Conservation (phyloP, 2,113 vertebrate species). For the Lasiurus cinereus region DNA sequence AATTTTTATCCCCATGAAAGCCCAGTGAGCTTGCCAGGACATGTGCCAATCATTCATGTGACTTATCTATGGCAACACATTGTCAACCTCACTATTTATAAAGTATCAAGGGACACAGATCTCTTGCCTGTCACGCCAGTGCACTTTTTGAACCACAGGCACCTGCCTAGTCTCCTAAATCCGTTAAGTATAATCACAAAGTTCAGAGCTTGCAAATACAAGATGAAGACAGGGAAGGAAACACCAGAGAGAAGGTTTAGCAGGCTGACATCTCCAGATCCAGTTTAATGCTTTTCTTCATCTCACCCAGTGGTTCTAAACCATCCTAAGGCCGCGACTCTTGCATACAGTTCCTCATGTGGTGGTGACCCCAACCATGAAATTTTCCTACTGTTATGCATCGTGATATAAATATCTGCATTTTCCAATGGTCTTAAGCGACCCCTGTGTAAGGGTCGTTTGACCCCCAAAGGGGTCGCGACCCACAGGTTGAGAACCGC, state of each 20-base stretch:
- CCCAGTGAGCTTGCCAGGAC: slow-evolving; percentile 1
- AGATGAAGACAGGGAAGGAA: background rate
- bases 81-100: slow-evolving; percentile 52
- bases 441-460: too few species aligned
- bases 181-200: background rate
- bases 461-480: too few species aligned
- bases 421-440: too few species aligned
- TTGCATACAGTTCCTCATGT: too few species aligned
- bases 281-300: background rate
- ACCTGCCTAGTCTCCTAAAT: background rate
- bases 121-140: background rate
- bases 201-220: background rate
- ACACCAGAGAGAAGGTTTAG: background rate
- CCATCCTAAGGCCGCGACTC: too few species aligned
- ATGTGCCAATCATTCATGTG: background rate
- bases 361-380: too few species aligned
- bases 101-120: background rate
- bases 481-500: too few species aligned
- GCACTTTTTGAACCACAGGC: background rate
- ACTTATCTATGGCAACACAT: background rate
- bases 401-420: too few species aligned
- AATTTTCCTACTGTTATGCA: too few species aligned
- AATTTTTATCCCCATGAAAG: slow-evolving; percentile 12
- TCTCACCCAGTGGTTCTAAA: too few species aligned
- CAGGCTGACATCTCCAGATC: background rate